Percentiles rank a stretch among this genome's conserved stretches.
Conservation (phyloP, 2,888 invertebrate species). For the Agonopterix alstromeriana region DNA sequence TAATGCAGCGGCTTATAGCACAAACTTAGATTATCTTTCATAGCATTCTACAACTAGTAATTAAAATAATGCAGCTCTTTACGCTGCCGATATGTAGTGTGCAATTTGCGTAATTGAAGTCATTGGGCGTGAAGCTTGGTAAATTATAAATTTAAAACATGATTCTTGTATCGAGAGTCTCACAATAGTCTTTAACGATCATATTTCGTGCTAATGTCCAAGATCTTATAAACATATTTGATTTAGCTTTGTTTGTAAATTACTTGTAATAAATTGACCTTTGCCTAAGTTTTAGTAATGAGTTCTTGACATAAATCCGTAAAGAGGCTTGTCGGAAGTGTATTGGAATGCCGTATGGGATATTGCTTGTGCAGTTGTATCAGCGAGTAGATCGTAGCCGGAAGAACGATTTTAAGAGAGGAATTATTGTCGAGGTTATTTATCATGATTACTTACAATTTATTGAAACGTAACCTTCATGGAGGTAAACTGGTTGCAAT, state of each 20-base stretch:
- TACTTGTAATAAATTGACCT: slow-evolving; percentile 25
- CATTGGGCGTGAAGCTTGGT: not conserved
- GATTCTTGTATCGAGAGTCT: too few species aligned
- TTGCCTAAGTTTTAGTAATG: slow-evolving; percentile 16
- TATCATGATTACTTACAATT: slow-evolving; percentile 14
- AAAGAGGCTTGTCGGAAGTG: slow-evolving; percentile 37
- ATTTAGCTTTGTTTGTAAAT: slow-evolving; percentile 3
- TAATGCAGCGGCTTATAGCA: slow-evolving; percentile 29
- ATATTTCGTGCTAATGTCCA: too few species aligned
- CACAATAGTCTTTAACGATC: too few species aligned
- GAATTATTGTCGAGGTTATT: slow-evolving; percentile 31
- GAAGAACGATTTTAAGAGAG: slow-evolving; percentile 32
- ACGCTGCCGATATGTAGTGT: not conserved
- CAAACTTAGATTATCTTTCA: slow-evolving; percentile 7
- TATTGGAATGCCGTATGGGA: not conserved
- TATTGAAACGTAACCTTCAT: slow-evolving; percentile 31
- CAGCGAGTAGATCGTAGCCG: slow-evolving; percentile 20
- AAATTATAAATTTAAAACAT: too few species aligned
- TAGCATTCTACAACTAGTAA: slow-evolving; percentile 3
- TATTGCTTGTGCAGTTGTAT: not conserved
- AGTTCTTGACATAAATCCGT: slow-evolving; percentile 48
- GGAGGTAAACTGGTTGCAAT: slow-evolving; percentile 32
- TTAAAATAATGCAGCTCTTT: not conserved
- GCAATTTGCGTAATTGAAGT: not conserved
- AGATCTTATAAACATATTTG: not conserved